Percentiles rank a stretch among this genome's conserved stretches.
phyloP scores from a whole-genome alignment of 2,797 vertebrate species.

The Siniperca obscura region DNA sequence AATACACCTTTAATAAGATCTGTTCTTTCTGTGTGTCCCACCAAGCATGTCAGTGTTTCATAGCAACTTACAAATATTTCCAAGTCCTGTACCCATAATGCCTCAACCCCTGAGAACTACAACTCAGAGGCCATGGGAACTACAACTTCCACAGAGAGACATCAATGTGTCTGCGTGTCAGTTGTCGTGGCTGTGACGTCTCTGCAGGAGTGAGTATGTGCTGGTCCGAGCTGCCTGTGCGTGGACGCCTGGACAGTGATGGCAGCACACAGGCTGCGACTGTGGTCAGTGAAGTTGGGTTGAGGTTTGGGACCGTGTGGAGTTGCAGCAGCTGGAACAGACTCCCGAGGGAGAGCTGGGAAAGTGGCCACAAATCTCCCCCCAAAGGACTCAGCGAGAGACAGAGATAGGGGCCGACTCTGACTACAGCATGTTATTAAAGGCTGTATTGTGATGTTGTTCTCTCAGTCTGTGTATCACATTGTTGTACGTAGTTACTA shows the following conservation, averaged over 20 bases:
- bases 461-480: constrained; percentile 41
- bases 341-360: constrained; percentile 77
- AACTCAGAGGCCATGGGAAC: constrained; percentile 65
- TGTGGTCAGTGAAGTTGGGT: constrained; percentile 39
- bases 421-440: constrained; percentile 63
- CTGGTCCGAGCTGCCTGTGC: constrained; percentile 44
- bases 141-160: constrained; percentile 48
- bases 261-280: constrained; percentile 61
- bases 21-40: constrained; percentile 38
- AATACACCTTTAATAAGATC: constrained; percentile 8
- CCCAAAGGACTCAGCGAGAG: constrained; percentile 49
- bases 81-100: not conserved
- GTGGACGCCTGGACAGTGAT: constrained; percentile 65
- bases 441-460: constrained; percentile 63
- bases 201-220: constrained; percentile 41
- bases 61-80: constrained; percentile 43
- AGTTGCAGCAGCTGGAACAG: constrained; percentile 71
- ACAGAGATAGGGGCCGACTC: constrained; percentile 38
- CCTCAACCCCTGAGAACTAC: constrained; percentile 53
- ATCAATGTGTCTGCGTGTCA: constrained; percentile 32
- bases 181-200: constrained; percentile 58
- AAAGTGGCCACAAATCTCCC: constrained; percentile 72
- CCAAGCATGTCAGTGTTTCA: constrained; percentile 41
- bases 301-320: constrained; percentile 62
- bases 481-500: constrained; percentile 58